phyloP scores from a whole-genome alignment of 30 jellyfish, hydroid and myxozoan genomes.

The Aurelia sp. region DNA sequence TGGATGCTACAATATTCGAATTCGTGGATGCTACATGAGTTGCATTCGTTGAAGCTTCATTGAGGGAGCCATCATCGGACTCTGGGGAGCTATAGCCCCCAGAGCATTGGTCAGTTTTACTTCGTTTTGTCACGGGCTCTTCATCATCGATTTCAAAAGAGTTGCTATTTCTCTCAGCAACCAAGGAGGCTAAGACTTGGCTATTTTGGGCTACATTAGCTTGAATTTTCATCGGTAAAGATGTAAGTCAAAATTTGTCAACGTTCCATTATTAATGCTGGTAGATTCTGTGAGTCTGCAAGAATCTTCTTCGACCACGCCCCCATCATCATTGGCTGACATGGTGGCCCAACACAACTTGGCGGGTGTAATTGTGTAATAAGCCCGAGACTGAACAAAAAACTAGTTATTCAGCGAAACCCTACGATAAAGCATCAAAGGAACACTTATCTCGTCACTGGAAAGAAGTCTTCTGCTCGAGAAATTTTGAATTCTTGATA shows the following conservation, averaged over 20 bases:
- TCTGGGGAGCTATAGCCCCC: conserved; percentile 18
- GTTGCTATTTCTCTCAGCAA: conserved; percentile 33
- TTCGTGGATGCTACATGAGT: background rate
- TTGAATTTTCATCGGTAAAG: conserved; percentile 10
- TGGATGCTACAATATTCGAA: too few species aligned
- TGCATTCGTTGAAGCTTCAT: conserved; percentile 15
- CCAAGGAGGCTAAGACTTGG: conserved; percentile 30
- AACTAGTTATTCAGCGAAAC: background rate
- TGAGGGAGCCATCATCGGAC: conserved; percentile 21
- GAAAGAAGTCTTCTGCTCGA: conserved; percentile 4
- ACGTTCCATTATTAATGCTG: background rate
- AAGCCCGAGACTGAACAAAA: background rate
- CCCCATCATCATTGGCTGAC: conserved; percentile 27
- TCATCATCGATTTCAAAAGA: conserved; percentile 9
- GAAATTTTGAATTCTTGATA: background rate
- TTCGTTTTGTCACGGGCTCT: background rate
- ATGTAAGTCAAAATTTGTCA: conserved; percentile 26
- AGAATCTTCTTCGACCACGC: conserved; percentile 20
- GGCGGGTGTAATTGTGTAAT: background rate
- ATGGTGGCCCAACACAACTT: conserved; percentile 1
- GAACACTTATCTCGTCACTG: conserved; percentile 16
- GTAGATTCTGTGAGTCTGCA: conserved; percentile 19
- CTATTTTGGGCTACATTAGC: conserved; percentile 42
- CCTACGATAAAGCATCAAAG: background rate
- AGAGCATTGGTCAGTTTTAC: background rate